Evolutionary conservation across 2,113 vertebrate species (phyloP), one percentile per base, ranked within the genome.

Genomic region (Peromyscus californicus): DNA sequence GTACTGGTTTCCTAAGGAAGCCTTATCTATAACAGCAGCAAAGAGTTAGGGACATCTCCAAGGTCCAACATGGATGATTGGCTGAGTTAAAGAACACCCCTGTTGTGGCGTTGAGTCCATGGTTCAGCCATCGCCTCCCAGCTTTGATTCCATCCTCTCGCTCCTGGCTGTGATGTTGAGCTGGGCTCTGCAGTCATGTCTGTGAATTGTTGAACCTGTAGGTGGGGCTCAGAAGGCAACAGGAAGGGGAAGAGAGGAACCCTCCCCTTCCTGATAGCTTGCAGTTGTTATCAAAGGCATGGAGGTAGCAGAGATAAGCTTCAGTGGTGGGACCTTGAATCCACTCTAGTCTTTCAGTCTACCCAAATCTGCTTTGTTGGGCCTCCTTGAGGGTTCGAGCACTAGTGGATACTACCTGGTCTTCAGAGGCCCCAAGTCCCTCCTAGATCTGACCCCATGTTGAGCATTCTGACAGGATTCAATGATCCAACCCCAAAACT

Each of bases 11-110:
- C 2, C 22, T 48, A 5, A 12, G 42, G 22, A 90, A 54, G 0
- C 7, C 16, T 8, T 12, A 29, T 42, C 7, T n/a, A 33, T 3
- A 51, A 51, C 51, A 24, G 59, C 3, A 76, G 39, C 75, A 76
- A 82, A 95, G 29, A n/a, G 29, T 69, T 31, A 17, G 45, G 87
- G 76, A 29, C 3, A 19, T 7, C 33, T 1, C 59, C 5, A 31
- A 1, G 9, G 45, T 21, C 59, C 57, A 67, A 0, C 7, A 9
- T 21, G 24, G 39, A 17, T 16, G 2, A 16, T 24, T 22, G 29
- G 7, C 3, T 72, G 10, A 51, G 48, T 26, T 26, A 8, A 1
- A 7, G 4, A n/a, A 45, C 13, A 6, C 17, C 3, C 0, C 0
- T 7, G 7, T 16, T 22, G 26, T 29, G 33, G 9, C 0, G 7